Percentiles rank a stretch among this genome's conserved stretches.
phyloP scores from a whole-genome alignment of 2,797 vertebrate species.

The Oreochromis grahami region DNA sequence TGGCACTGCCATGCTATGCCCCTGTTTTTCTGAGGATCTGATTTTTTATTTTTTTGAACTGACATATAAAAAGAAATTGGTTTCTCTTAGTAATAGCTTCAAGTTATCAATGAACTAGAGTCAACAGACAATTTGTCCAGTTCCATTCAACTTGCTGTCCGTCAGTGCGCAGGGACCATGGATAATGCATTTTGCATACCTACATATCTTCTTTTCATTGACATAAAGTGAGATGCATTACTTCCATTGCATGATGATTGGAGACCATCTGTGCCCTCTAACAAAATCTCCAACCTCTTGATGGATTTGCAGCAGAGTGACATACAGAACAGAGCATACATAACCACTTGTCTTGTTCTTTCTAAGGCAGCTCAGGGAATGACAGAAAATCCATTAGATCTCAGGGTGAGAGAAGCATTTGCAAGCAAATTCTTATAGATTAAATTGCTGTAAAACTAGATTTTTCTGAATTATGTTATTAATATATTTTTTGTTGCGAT shows the following conservation, averaged over 20 bases:
- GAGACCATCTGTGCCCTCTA: conserved; percentile 69
- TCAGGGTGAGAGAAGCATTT: conserved; percentile 37
- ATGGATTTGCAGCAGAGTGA: conserved; percentile 63
- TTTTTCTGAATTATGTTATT: neutral
- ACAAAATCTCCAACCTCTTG: conserved; percentile 58
- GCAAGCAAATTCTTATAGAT: conserved; percentile 37
- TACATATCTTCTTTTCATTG: conserved; percentile 57
- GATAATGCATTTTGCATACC: conserved; percentile 61
- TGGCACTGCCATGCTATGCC: conserved; percentile 31
- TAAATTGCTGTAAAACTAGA: conserved; percentile 3
- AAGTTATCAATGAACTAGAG: conserved; percentile 35
- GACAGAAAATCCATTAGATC: conserved; percentile 68
- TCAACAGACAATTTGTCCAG: conserved; percentile 45
- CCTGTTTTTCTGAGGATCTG: conserved; percentile 14
- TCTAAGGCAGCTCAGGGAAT: conserved; percentile 41
- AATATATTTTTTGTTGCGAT: neutral
- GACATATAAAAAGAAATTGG: neutral
- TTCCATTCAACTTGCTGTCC: conserved; percentile 36
- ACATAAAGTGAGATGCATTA: conserved; percentile 69
- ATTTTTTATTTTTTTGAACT: neutral
- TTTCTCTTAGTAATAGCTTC: neutral
- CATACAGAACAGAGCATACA: conserved; percentile 35
- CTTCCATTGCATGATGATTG: conserved; percentile 70
- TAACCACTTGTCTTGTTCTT: conserved; percentile 61
- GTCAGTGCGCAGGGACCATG: conserved; percentile 28